Conservation (phyloP, 2,888 invertebrate genomes). For the Pandemis cinnamomeana region DNA sequence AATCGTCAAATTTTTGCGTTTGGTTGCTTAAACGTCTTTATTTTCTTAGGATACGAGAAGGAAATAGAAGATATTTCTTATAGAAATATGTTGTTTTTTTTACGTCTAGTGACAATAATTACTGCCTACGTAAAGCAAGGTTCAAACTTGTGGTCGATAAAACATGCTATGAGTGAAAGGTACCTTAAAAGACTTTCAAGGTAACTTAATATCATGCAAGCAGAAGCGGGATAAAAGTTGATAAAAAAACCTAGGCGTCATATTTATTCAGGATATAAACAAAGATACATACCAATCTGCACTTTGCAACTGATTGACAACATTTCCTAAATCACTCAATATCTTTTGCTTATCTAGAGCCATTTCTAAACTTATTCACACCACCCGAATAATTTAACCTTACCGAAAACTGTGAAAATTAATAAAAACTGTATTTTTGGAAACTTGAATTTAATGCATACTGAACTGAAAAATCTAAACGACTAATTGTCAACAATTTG, state of each 20-base stretch:
- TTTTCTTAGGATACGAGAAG: too few species aligned
- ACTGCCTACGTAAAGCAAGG: neutral
- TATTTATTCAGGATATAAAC: neutral
- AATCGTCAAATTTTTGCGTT: neutral
- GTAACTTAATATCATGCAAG: neutral
- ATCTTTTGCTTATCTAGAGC: constrained; percentile 75
- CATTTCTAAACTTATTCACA: constrained; percentile 53
- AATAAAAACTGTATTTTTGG: constrained; percentile 6
- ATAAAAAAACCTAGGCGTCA: neutral
- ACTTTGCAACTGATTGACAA: constrained; percentile 75
- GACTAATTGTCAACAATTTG: constrained; percentile 20
- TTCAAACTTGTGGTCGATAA: neutral
- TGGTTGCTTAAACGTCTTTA: too few species aligned
- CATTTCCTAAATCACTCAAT: constrained; percentile 75
- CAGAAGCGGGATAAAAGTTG: neutral
- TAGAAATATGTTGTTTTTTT: too few species aligned
- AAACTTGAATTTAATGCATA: constrained; percentile 30
- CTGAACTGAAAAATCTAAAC: constrained; percentile 11
- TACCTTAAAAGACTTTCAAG: neutral
- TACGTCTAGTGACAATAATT: too few species aligned
- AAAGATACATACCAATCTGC: constrained; percentile 71
- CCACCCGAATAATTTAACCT: constrained; percentile 16
- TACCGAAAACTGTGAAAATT: constrained; percentile 10
- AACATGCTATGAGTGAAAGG: neutral
- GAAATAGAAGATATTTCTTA: too few species aligned